Evolutionary conservation across 2,113 vertebrate species (phyloP).

Genomic region (Leuciscus idus): DNA sequence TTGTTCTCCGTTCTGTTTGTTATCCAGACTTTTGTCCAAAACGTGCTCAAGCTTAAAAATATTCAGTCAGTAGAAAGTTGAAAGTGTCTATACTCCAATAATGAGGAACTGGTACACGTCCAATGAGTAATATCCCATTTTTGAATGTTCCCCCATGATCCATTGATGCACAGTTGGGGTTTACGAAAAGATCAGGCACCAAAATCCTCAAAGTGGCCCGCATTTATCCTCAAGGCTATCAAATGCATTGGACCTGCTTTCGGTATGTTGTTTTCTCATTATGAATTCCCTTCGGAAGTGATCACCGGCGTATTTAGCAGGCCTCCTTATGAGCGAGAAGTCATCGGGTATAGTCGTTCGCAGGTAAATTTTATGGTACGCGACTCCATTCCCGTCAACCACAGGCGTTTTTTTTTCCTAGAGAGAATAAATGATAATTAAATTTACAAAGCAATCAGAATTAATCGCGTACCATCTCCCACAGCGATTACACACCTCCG

Average conservation of each 20-base stretch:
- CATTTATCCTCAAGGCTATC: conserved; percentile 33
- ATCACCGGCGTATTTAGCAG: neutral
- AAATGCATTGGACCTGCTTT: conserved; percentile 10
- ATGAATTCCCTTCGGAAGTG: conserved; percentile 9
- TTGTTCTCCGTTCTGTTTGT: conserved; percentile 41
- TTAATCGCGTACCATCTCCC: conserved; percentile 44
- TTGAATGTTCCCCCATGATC: conserved; percentile 10
- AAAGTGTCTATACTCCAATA: conserved; percentile 8
- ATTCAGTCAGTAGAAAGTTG: conserved; percentile 36
- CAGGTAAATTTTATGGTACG: conserved; percentile 29
- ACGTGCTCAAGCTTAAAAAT: neutral
- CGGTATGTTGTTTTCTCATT: neutral
- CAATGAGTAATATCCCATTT: conserved; percentile 43
- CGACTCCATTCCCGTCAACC: conserved; percentile 19
- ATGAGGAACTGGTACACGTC: neutral
- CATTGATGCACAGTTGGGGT: conserved; percentile 10
- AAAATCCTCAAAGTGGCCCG: neutral
- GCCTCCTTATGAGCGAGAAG: conserved; percentile 38
- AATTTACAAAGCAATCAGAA: conserved; percentile 63
- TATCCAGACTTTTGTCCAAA: conserved; percentile 24
- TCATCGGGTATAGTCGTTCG: neutral
- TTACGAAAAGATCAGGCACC: neutral
- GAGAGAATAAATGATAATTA: conserved; percentile 57
- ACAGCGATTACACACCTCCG: conserved; percentile 41
- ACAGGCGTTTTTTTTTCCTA: conserved; percentile 51